Evolutionary conservation across 2,797 vertebrate genomes (phyloP), one percentile per base, ranked within the genome.

Genomic region (Acanthis flammea): DNA sequence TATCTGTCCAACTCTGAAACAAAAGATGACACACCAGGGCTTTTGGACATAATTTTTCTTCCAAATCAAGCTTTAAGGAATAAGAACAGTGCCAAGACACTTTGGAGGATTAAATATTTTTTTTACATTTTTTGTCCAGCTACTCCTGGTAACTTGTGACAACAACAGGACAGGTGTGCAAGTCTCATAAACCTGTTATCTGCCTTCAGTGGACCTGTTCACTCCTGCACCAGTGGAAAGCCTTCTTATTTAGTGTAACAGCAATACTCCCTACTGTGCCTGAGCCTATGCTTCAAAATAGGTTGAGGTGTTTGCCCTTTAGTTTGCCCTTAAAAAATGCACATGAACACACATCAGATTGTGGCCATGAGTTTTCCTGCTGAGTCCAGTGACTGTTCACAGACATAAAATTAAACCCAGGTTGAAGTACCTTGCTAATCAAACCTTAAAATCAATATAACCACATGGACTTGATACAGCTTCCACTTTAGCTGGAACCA

Each of bases 371-470:
- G 67, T 74, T 77, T 68, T 60, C 27, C 61, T 71, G 9, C 25
- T 28, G 37, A 70, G 37, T 88, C 72, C 68, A 68, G 11, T 33
- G 55, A 42, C 62, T 72, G 31, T 42, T 94, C 45, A 22, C 30
- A 78, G 44, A 48, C 21, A 71, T 15, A 73, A 94, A 95, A 95
- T 91, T 92, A 93, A 93, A 80, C 35, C 9, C 50, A 48, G 9
- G 31, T 15, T 80, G 65, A 86, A 89, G 27, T 10, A 47, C 21
- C 57, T 77, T 58, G 76, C 33, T 86, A 88, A 94, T 91, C 57
- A 94, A 86, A 74, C 58, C 39, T 83, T 58, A 72, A 77, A 83
- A 89, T 87, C 42, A 65, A 53, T 71, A 71, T 8, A 68, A 73
- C 18, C 14, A 33, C 31, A 18, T 63, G 75, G 53, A 79, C 19